A percentile compares a stretch with the other conserved stretches of the same genome.
Evolutionary conservation across 1,140 invertebrate genomes (phyloP).

Genomic region (Coenobita brevimanus): DNA sequence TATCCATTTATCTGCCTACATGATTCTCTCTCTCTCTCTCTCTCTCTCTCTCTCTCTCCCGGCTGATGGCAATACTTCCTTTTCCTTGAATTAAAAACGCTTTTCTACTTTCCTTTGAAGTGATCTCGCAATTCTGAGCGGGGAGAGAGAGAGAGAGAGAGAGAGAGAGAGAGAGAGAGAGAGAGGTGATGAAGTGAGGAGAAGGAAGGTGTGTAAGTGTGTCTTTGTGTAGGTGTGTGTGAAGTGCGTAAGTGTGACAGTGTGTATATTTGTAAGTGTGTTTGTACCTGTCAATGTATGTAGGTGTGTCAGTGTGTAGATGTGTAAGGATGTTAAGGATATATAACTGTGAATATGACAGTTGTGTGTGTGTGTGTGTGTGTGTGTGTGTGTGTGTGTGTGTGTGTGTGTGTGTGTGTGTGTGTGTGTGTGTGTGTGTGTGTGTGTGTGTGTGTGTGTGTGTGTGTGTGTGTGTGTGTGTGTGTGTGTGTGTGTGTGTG

Average conservation of each 20-base stretch:
- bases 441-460: conserved; percentile 1
- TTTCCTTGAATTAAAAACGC: no score
- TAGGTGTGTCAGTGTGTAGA: background rate
- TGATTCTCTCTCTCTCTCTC: no score
- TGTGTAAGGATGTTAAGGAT: background rate
- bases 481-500: conserved; percentile 31
- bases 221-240: conserved; percentile 5
- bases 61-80: no score
- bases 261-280: no score
- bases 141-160: background rate
- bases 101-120: no score
- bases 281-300: no score
- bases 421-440: conserved; percentile 17
- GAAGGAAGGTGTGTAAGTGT: background rate
- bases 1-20: no score
- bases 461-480: background rate
- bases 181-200: background rate
- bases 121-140: no score
- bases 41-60: no score
- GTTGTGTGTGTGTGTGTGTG: conserved; percentile 20
- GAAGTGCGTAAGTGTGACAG: no score
- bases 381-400: conserved; percentile 24
- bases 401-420: conserved; percentile 9
- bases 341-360: conserved; percentile 8
- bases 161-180: background rate